Conservation (phyloP, 1,140 invertebrate genomes). For the Aphidius gifuensis region DNA sequence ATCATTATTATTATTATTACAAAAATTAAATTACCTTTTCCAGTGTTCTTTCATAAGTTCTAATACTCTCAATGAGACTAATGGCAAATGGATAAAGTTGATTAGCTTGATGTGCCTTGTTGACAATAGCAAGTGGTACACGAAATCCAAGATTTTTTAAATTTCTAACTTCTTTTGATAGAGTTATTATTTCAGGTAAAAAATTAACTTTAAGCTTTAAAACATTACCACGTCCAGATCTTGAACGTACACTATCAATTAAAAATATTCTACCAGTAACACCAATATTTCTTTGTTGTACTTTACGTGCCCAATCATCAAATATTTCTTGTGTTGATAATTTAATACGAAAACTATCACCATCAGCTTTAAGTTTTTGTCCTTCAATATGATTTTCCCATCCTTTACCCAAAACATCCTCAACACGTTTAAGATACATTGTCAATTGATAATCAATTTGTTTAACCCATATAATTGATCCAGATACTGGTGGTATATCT, state of each 20-base stretch:
- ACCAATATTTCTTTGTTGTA: conserved; percentile 90
- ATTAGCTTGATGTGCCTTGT: conserved; percentile 98
- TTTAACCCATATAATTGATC: conserved; percentile 98
- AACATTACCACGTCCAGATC: conserved; percentile 82
- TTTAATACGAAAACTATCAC: conserved; percentile 95
- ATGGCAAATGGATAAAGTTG: conserved; percentile 99
- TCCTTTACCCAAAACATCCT: conserved; percentile 95
- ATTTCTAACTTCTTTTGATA: conserved; percentile 98
- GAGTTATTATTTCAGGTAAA: conserved; percentile 94
- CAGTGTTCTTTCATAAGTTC: conserved; percentile 93
- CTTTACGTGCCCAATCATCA: conserved; percentile 95
- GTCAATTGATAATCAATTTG: conserved; percentile 98
- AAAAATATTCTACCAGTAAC: conserved; percentile 93
- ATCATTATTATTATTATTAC: background rate
- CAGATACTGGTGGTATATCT: conserved; percentile 94
- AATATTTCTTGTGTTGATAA: conserved; percentile 95
- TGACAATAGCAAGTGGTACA: conserved; percentile 95
- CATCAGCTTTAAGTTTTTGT: conserved; percentile 95
- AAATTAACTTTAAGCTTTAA: conserved; percentile 96
- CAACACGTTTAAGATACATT: conserved; percentile 92
- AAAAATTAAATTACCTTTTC: conserved; percentile 77
- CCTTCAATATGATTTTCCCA: conserved; percentile 99
- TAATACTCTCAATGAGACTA: conserved; percentile 95
- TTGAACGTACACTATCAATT: conserved; percentile 82
- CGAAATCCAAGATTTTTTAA: conserved; percentile 95